These are phyloP conservation scores for Macrobrachium nipponense DNA, from an alignment of 1,140 invertebrate species.

Conservation along the genomic window DNA sequence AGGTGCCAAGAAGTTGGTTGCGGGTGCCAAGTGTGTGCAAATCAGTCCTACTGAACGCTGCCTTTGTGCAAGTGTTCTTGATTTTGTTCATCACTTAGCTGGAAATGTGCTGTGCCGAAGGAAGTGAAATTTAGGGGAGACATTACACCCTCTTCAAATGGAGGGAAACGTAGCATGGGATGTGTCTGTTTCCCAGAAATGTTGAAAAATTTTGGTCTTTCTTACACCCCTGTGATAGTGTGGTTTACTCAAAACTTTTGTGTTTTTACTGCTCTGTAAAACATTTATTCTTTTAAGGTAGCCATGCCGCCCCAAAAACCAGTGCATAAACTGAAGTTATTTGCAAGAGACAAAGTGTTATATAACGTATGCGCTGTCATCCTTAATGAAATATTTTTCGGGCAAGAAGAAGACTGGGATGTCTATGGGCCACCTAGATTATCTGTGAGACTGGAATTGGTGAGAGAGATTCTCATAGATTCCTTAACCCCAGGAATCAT, in stretches of 20 bases:
- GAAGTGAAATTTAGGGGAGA: no score
- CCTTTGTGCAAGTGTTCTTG: no score
- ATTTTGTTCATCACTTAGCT: no score
- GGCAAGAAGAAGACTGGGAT: conserved; percentile 48
- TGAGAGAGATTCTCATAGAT: conserved; percentile 26
- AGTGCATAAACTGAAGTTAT: conserved; percentile 26
- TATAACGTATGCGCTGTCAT: conserved; percentile 48
- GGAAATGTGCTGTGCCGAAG: no score
- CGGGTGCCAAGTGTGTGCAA: no score
- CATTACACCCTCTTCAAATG: no score
- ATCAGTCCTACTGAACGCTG: no score
- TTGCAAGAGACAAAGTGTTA: conserved; percentile 42
- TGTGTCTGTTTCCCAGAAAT: no score
- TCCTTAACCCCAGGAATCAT: conserved; percentile 35
- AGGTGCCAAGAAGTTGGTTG: no score
- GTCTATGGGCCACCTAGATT: conserved; percentile 22
- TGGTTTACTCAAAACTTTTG: not conserved
- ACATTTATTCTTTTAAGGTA: not conserved
- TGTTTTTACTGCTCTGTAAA: not conserved
- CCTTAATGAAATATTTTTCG: conserved; percentile 50
- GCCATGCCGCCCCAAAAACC: conserved; percentile 44
- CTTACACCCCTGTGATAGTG: not conserved
- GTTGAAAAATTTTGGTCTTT: no score
- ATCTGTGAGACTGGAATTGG: conserved; percentile 40
- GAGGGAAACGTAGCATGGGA: no score